Base-by-base conservation (phyloP, 2,113 vertebrate species). In the Phyllopteryx taeniolatus region DNA sequence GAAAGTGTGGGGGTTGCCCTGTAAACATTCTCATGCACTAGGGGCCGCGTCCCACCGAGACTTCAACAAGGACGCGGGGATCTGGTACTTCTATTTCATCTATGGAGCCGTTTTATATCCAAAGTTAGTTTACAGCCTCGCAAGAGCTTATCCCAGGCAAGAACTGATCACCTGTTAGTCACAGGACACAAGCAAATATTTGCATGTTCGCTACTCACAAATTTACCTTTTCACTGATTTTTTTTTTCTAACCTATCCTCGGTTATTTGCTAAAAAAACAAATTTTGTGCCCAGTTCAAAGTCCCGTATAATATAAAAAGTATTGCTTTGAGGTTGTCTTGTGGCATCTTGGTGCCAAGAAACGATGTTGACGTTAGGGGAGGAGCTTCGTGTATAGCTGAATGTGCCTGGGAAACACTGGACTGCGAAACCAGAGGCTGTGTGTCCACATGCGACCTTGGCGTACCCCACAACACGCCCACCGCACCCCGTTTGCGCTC, bases 1-100 rank as follows among this genome's bases (percentile, higher is more conserved):
- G 93, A 95, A 96, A 7, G 5, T 5, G 39, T 42, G 17, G 96
- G 44, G 44, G 22, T 93, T 95, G 93, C 92, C 93, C 93, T 95
- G 93, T 94, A 94, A 92, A 94, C 94, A 87, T 91, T 86, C 87
- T 86, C 89, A 91, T 89, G 87, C 78, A 79, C 68, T 74, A 74
- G 77, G 76, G 77, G 74, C 82, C 20, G n/a, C 15, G 78, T 87
- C 85, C 86, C 88, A 81, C 79, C 75, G 85, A 89, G 86, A 57
- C 76, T 80, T 83, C 84, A 88, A 91, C 90, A 91, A 91, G 84
- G 77, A 81, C 75, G 27, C 31, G 53, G n/a, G 20, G 1, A 42
- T 42, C 17, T 19, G 61, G 3, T 43, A 12, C 15, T 10, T 5
- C 6, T 62, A 62, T 62, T 62, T 39, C 60, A 33, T 17, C 13